A percentile compares a stretch with the other conserved stretches of the same genome.
These are phyloP conservation scores for Colletes latitarsis DNA, from an alignment of 1,140 invertebrate genomes.

Conservation along the genomic window DNA sequence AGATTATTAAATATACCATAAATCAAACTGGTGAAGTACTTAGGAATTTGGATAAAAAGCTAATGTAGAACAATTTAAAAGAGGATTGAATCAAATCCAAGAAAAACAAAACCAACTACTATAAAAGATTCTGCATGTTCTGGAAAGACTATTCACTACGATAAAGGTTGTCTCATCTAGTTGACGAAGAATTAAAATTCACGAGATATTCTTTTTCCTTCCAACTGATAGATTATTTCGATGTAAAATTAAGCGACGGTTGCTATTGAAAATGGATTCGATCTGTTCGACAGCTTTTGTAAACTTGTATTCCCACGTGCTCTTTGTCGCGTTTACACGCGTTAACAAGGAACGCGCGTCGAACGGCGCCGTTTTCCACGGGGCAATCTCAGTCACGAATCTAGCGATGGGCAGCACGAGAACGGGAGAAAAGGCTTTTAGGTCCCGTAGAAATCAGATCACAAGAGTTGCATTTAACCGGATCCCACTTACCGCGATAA, in stretches of 20 bases:
- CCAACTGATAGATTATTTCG: neutral
- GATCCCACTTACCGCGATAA: slow-evolving; percentile 73
- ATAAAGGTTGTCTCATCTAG: neutral
- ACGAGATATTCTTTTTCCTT: neutral
- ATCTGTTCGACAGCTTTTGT: slow-evolving; percentile 9
- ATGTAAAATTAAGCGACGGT: neutral
- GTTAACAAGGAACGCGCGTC: slow-evolving; percentile 45
- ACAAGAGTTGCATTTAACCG: slow-evolving; percentile 73
- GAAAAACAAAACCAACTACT: too few relatives aligned
- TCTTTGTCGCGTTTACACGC: slow-evolving; percentile 21
- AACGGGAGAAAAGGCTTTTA: slow-evolving; percentile 62
- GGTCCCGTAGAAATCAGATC: slow-evolving; percentile 70
- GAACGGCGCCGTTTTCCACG: slow-evolving; percentile 48
- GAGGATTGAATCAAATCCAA: too few relatives aligned
- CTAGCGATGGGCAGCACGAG: slow-evolving; percentile 38
- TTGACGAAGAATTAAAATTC: too few relatives aligned
- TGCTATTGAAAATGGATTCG: neutral
- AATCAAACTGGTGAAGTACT: too few relatives aligned
- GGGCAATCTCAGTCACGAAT: slow-evolving; percentile 59
- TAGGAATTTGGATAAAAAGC: too few relatives aligned
- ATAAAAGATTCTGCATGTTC: too few relatives aligned
- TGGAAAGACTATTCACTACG: too few relatives aligned
- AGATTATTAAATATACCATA: too few relatives aligned
- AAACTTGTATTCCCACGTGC: slow-evolving; percentile 48
- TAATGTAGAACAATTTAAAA: too few relatives aligned